Evolutionary conservation across 1,140 invertebrate genomes (phyloP), one percentile per base, ranked within the genome.

Genomic region (Dolichoris vasculosae): DNA sequence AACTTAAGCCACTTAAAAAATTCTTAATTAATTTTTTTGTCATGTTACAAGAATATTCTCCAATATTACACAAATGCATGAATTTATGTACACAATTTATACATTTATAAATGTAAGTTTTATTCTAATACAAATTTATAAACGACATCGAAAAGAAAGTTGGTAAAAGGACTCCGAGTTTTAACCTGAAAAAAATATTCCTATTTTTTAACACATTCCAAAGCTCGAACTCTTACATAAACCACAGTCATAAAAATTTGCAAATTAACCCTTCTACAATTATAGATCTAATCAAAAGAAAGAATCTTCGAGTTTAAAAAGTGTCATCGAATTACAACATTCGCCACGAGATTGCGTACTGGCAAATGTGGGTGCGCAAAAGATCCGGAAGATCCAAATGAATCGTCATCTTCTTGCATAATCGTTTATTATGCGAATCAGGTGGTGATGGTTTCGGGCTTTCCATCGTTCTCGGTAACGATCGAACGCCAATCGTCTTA

Each of bases 391-490:
- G 23, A 55, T 17, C 26, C 81, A 8, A 26, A 26, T n/a, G 23
- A 6, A n/a, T n/a, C n/a, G n/a, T n/a, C n/a, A n/a, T n/a, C n/a
- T n/a, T n/a, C 55, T 69, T 78, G 4, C 63, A 43, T 78, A 78
- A 83, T 11, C 35, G 23, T 43, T 75, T 69, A 40, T 75, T 35
- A 83, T 77, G 73, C 82, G 40, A 6, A 83, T 76, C 82, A 64
- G 73, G 48, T 51, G 51, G 30, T 43, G 40, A 43, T 43, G 2
- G 30, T 26, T 26, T 38, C 2, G 59, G 46, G 64, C 79, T 82
- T 82, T 82, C 67, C 26, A 30, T 26, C 51, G 64, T 71, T 38
- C n/a, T 32, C 48, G 40, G 23, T 55, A 32, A 2, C 51, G 23
- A 4, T 6, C 55, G 55, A n/a, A n/a, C 3, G 55, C 1, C 55